phyloP scores from a whole-genome alignment of 64 coral and sea anemone genomes.

The Pocillopora verrucosa region DNA sequence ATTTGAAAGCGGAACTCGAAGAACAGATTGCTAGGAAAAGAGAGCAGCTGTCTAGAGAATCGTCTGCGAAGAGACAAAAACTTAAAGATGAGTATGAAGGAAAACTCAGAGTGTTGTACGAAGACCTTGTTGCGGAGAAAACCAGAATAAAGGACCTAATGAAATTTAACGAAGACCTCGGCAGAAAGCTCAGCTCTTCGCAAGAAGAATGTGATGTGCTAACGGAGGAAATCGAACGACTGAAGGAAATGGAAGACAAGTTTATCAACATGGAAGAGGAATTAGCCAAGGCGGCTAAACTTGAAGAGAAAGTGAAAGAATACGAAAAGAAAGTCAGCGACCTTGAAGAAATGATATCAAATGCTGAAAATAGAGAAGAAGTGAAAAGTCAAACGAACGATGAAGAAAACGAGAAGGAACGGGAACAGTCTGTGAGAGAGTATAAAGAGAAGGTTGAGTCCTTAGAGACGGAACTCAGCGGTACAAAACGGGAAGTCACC shows the following conservation, averaged over 20 bases:
- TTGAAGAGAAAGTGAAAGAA: constrained; percentile 36
- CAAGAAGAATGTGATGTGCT: constrained; percentile 52
- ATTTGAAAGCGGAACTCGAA: constrained; percentile 87
- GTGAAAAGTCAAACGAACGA: background rate
- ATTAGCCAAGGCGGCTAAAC: constrained; percentile 12
- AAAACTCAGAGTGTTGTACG: constrained; percentile 85
- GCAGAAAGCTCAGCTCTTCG: constrained; percentile 51
- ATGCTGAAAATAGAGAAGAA: background rate
- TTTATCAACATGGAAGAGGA: constrained; percentile 30
- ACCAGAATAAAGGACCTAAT: constrained; percentile 64
- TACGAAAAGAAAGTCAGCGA: constrained; percentile 51
- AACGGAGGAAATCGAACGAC: constrained; percentile 56
- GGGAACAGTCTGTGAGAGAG: constrained; percentile 10
- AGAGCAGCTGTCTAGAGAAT: constrained; percentile 86
- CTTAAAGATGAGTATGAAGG: constrained; percentile 90
- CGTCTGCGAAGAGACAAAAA: constrained; percentile 77
- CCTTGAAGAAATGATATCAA: constrained; percentile 32
- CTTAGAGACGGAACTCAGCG: constrained; percentile 49
- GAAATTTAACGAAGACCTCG: constrained; percentile 68
- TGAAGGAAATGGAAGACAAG: constrained; percentile 64
- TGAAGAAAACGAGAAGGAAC: constrained; percentile 21
- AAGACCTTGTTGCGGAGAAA: constrained; percentile 86
- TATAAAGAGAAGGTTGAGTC: constrained; percentile 21
- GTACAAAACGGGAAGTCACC: constrained; percentile 5
- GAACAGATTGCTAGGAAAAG: constrained; percentile 91